These are phyloP conservation scores for Toxotes lorentzi DNA, from an alignment of 2,797 vertebrate genomes.

Conservation along the genomic window DNA sequence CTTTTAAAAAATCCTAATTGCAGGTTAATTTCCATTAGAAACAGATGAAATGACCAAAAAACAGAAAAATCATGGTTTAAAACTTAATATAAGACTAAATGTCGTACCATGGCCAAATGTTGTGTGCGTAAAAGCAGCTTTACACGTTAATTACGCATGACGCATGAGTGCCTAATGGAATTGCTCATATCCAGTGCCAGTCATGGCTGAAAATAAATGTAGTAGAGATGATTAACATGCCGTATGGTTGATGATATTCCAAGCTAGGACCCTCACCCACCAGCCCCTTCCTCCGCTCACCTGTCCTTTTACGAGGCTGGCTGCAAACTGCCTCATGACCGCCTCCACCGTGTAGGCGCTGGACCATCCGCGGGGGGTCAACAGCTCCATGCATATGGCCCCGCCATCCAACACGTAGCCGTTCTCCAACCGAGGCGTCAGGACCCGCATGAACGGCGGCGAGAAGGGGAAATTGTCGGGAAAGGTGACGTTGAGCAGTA, in stretches of 20 bases:
- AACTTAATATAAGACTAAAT: background rate
- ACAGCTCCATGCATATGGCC: slow-evolving; percentile 99
- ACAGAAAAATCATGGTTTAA: background rate
- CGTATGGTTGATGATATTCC: slow-evolving; percentile 25
- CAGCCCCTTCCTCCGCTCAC: slow-evolving; percentile 83
- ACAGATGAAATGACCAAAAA: background rate
- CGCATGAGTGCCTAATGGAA: slow-evolving; percentile 16
- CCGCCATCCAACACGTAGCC: slow-evolving; percentile 99
- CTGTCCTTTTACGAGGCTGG: slow-evolving; percentile 99
- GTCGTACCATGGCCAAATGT: background rate
- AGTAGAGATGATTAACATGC: slow-evolving; percentile 29
- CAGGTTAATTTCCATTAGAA: background rate
- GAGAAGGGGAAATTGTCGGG: slow-evolving; percentile 99
- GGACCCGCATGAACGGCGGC: slow-evolving; percentile 98
- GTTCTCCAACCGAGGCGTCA: slow-evolving; percentile 97
- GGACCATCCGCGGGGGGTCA: slow-evolving; percentile 99
- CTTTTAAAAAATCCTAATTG: background rate
- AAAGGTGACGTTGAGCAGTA: slow-evolving; percentile 99
- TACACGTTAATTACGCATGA: slow-evolving; percentile 60
- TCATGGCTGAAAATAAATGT: slow-evolving; percentile 25
- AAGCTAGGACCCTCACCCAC: slow-evolving; percentile 31
- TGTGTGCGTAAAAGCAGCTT: slow-evolving; percentile 27
- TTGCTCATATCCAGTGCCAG: slow-evolving; percentile 6
- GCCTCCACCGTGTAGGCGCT: slow-evolving; percentile 99
- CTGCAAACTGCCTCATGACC: slow-evolving; percentile 99